Conservation (phyloP, 2,888 invertebrate species). For the Thelaira solivaga region DNA sequence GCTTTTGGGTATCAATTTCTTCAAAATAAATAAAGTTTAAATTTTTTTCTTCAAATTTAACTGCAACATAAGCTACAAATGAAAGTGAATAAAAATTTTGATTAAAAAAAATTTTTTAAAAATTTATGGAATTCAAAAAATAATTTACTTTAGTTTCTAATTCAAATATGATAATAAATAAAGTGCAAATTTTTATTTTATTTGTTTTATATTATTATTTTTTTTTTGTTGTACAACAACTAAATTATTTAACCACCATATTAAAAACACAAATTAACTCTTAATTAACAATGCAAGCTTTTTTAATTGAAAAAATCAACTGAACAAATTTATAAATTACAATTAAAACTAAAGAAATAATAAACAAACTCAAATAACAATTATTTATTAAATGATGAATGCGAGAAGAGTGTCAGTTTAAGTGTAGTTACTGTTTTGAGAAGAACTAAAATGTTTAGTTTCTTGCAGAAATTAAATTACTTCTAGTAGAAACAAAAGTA, state of each 20-base stretch:
- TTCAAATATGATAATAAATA: constrained; percentile 48
- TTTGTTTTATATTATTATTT: constrained; percentile 20
- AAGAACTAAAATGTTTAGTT: neutral
- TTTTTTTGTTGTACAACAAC: constrained; percentile 21
- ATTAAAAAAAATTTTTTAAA: constrained; percentile 18
- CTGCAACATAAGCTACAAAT: constrained; percentile 49
- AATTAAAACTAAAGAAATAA: constrained; percentile 37
- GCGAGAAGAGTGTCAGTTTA: constrained; percentile 52
- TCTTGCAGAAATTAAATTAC: neutral
- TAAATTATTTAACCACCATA: constrained; percentile 55
- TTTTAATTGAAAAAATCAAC: constrained; percentile 54
- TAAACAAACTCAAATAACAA: constrained; percentile 17
- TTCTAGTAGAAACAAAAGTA: neutral
- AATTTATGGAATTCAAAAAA: constrained; percentile 12
- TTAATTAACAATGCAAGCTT: constrained; percentile 62
- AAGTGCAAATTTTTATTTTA: constrained; percentile 54
- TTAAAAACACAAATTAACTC: constrained; percentile 57
- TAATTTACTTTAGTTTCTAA: constrained; percentile 24
- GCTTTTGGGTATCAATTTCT: no score
- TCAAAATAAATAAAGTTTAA: no score
- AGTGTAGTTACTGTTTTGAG: constrained; percentile 29
- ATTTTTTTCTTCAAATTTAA: constrained; percentile 28
- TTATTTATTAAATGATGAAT: constrained; percentile 41
- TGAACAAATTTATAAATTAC: constrained; percentile 48
- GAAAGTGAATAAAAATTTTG: constrained; percentile 35